A percentile compares a stretch with the other conserved stretches of the same genome.
phyloP scores from a whole-genome alignment of 2,113 vertebrate genomes.

The Callopanchax toddi region DNA sequence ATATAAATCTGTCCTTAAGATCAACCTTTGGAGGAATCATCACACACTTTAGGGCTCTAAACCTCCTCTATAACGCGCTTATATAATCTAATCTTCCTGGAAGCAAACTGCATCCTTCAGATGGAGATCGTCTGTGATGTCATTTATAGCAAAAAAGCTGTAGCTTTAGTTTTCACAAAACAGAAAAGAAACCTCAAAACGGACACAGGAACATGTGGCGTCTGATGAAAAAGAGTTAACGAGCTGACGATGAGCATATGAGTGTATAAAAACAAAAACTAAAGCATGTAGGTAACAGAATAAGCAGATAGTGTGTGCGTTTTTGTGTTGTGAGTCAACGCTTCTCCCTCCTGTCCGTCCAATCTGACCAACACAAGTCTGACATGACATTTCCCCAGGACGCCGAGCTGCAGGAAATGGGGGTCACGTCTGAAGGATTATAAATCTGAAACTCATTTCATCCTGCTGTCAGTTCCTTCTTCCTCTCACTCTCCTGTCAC shows the following conservation, averaged over 20 bases:
- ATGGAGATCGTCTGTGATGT: slow-evolving; percentile 33
- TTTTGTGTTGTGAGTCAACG: slow-evolving; percentile 10
- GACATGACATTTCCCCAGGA: slow-evolving; percentile 74
- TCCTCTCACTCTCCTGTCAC: slow-evolving; percentile 21
- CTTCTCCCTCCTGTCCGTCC: slow-evolving; percentile 49
- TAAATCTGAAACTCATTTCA: slow-evolving; percentile 66
- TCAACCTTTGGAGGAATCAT: slow-evolving; percentile 16
- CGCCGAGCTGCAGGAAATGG: slow-evolving; percentile 39
- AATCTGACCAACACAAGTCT: slow-evolving; percentile 52
- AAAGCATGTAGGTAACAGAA: slow-evolving; percentile 1
- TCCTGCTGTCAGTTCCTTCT: slow-evolving; percentile 26
- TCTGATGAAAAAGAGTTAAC: background rate
- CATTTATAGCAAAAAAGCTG: slow-evolving; percentile 7
- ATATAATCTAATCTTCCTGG: slow-evolving; percentile 56
- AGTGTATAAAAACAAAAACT: background rate
- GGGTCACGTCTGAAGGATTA: slow-evolving; percentile 50
- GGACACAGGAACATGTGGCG: background rate
- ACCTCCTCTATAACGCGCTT: slow-evolving; percentile 36
- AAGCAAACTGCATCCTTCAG: slow-evolving; percentile 35
- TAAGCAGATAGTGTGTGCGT: slow-evolving; percentile 2
- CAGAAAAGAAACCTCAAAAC: background rate
- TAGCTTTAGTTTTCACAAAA: background rate
- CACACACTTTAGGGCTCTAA: slow-evolving; percentile 19
- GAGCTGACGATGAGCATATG: background rate
- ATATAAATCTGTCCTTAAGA: slow-evolving; percentile 14